phyloP scores from a whole-genome alignment of 2,797 vertebrate genomes.

The Aulostomus chinensis region DNA sequence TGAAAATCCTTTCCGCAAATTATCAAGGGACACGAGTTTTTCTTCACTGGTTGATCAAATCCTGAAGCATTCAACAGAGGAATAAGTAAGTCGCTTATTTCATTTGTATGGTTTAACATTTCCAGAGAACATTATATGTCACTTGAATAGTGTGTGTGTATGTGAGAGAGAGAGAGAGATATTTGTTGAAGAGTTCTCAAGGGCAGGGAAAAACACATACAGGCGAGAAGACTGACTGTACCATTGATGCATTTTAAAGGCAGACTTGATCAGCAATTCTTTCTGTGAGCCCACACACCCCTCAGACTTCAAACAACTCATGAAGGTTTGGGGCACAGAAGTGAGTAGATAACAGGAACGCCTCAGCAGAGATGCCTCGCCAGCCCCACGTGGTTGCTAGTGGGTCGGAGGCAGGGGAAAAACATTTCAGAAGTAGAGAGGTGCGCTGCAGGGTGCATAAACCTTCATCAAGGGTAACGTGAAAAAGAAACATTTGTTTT shows the following conservation, averaged over 20 bases:
- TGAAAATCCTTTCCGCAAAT: too few species aligned
- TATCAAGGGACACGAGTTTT: too few species aligned
- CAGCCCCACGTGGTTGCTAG: constrained; percentile 37
- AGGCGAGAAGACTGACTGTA: constrained; percentile 23
- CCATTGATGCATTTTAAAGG: constrained; percentile 53
- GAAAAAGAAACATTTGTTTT: too few species aligned
- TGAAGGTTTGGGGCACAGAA: constrained; percentile 40
- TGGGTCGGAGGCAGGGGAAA: constrained; percentile 4
- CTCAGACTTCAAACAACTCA: constrained; percentile 52
- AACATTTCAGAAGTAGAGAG: too few species aligned
- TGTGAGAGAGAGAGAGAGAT: constrained; percentile 14
- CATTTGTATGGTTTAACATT: too few species aligned
- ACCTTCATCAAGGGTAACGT: too few species aligned
- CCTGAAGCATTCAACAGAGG: too few species aligned
- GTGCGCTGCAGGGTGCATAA: too few species aligned
- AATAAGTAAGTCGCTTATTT: too few species aligned
- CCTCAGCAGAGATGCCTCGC: constrained; percentile 26
- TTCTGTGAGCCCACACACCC: constrained; percentile 50
- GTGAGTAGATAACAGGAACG: constrained; percentile 26
- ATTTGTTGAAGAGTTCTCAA: constrained; percentile 46
- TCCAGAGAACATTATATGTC: too few species aligned
- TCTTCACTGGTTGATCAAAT: too few species aligned
- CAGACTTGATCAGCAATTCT: constrained; percentile 65
- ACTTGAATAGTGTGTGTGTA: too few species aligned
- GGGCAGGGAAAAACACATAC: constrained; percentile 22